These are phyloP conservation scores for Callipepla californica DNA, from an alignment of 2,113 vertebrate genomes.

Conservation along the genomic window DNA sequence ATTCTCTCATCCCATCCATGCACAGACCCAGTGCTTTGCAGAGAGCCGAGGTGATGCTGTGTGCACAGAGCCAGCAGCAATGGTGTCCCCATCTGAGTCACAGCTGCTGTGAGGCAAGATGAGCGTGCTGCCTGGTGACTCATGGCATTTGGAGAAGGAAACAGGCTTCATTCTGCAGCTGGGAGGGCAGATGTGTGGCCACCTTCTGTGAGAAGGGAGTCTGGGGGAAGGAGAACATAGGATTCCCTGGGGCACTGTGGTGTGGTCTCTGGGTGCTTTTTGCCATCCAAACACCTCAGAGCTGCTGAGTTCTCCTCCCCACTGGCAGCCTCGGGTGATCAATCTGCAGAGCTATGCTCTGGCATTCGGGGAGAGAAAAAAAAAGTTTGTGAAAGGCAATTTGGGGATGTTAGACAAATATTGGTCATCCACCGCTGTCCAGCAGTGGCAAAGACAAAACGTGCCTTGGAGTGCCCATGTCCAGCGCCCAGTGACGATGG, in stretches of 20 bases:
- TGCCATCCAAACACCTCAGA: not conserved
- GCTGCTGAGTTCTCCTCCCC: not conserved
- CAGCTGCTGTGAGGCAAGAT: not conserved
- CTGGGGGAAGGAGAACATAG: fast-evolving
- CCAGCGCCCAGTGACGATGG: not conserved
- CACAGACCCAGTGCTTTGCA: not conserved
- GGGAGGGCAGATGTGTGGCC: not conserved
- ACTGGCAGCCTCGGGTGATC: not conserved
- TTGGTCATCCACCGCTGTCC: not conserved
- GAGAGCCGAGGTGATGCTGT: fast-evolving
- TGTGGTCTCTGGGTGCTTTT: not conserved
- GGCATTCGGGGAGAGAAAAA: not conserved
- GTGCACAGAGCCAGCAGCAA: fast-evolving
- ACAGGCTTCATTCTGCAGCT: not conserved
- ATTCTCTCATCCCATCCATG: fast-evolving
- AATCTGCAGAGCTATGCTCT: not conserved
- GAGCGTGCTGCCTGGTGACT: not conserved
- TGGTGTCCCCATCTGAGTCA: not conserved
- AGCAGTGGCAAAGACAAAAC: not conserved
- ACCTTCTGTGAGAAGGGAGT: fast-evolving
- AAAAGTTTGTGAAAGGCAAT: not conserved
- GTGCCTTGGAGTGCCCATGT: not conserved
- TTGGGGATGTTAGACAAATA: conserved; percentile 30
- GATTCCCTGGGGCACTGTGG: fast-evolving
- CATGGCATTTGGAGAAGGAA: not conserved